Conservation (phyloP, 2,113 vertebrate genomes). For the Vidua chalybeata region DNA sequence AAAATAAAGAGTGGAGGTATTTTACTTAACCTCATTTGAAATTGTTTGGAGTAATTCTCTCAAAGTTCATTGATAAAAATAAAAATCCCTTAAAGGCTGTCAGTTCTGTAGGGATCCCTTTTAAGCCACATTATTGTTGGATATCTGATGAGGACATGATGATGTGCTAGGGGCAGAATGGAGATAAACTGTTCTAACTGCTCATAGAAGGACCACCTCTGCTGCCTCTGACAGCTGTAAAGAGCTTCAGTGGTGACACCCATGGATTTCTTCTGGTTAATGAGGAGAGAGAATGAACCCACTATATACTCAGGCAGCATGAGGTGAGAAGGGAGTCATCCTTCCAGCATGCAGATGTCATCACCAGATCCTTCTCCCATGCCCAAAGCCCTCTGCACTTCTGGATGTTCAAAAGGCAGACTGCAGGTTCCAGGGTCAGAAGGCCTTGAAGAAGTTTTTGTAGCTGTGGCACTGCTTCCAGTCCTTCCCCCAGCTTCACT, state of each 20-base stretch:
- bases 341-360: background rate
- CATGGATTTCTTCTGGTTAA: background rate
- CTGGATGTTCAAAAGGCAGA: background rate
- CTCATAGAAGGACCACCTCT: background rate
- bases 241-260: background rate
- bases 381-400: background rate
- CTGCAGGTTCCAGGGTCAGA: background rate
- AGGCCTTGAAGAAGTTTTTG: background rate
- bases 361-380: background rate
- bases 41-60: background rate
- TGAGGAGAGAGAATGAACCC: background rate
- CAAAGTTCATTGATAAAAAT: background rate
- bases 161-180: background rate
- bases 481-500: background rate
- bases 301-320: background rate
- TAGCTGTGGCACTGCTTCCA: background rate
- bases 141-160: background rate
- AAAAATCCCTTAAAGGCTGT: background rate
- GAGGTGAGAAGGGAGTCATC: background rate
- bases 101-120: background rate
- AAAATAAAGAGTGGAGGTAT: background rate
- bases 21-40: conserved; percentile 3
- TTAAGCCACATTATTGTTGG: background rate
- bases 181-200: background rate
- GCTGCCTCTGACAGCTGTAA: background rate